These are phyloP conservation scores for Popillia japonica DNA, from an alignment of 1,140 invertebrate species.

Conservation along the genomic window DNA sequence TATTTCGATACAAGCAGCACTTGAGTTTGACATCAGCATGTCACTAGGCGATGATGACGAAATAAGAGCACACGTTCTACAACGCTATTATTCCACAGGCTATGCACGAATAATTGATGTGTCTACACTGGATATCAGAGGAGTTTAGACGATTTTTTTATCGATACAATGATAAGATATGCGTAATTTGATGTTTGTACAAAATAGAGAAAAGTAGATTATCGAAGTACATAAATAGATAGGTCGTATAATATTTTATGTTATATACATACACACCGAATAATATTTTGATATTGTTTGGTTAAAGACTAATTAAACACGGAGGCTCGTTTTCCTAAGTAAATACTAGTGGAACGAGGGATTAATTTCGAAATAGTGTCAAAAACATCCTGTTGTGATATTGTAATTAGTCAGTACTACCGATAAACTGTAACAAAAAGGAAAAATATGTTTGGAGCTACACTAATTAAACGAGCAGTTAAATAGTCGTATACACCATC, in stretches of 20 bases:
- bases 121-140: background rate
- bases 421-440: too few species aligned
- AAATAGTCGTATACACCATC: too few species aligned
- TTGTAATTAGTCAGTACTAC: too few species aligned
- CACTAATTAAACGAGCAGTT: too few species aligned
- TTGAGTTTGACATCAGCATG: background rate
- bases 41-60: background rate
- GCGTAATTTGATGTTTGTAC: slow-evolving; percentile 1
- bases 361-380: too few species aligned
- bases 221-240: background rate
- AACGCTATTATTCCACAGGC: background rate
- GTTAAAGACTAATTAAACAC: background rate
- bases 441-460: too few species aligned
- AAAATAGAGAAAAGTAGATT: slow-evolving; percentile 14
- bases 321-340: too few species aligned
- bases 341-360: too few species aligned
- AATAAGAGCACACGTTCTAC: background rate
- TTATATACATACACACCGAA: background rate
- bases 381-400: too few species aligned
- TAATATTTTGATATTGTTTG: background rate
- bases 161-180: slow-evolving; percentile 25
- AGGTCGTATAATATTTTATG: background rate
- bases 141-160: slow-evolving; percentile 1
- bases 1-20: background rate
- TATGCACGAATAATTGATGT: slow-evolving; percentile 12